Percentiles rank a stretch among this genome's conserved stretches.
These are phyloP conservation scores for Keiferia lycopersicella DNA, from an alignment of 2,888 invertebrate species.

Conservation along the genomic window DNA sequence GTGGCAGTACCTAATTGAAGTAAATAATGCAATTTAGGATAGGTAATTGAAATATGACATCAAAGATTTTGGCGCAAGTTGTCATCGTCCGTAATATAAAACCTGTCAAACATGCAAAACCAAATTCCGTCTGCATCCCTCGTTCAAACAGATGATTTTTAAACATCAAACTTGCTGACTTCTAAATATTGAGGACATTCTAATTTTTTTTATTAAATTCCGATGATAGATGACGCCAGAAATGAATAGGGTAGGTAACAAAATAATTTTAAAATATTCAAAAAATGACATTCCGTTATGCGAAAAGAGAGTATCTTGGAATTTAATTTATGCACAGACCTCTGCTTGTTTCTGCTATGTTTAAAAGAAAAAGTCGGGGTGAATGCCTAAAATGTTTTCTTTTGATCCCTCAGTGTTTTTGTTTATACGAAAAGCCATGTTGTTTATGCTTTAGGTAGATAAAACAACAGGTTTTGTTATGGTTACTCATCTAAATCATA, in stretches of 20 bases:
- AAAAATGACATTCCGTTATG: conserved; percentile 44
- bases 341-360: conserved; percentile 13
- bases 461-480: not conserved
- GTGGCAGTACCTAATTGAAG: too few relatives aligned
- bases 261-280: conserved; percentile 40
- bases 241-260: conserved; percentile 25
- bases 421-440: not conserved
- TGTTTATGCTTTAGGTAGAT: not conserved
- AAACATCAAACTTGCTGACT: too few relatives aligned
- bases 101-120: too few relatives aligned
- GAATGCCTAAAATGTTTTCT: conserved; percentile 21
- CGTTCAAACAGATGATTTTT: too few relatives aligned
- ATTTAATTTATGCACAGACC: conserved; percentile 60
- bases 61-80: too few relatives aligned
- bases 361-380: conserved; percentile 17
- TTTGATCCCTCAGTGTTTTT: conserved; percentile 15
- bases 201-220: not conserved
- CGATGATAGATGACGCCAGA: not conserved
- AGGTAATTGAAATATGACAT: too few relatives aligned
- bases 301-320: conserved; percentile 50
- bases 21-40: too few relatives aligned
- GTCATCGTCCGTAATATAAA: too few relatives aligned
- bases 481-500: too few relatives aligned
- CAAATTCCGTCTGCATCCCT: too few relatives aligned
- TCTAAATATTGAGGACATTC: too few relatives aligned